A percentile compares a stretch with the other conserved stretches of the same genome.
phyloP scores from a whole-genome alignment of 2,888 invertebrate genomes.

The Gymnosoma rotundatum region DNA sequence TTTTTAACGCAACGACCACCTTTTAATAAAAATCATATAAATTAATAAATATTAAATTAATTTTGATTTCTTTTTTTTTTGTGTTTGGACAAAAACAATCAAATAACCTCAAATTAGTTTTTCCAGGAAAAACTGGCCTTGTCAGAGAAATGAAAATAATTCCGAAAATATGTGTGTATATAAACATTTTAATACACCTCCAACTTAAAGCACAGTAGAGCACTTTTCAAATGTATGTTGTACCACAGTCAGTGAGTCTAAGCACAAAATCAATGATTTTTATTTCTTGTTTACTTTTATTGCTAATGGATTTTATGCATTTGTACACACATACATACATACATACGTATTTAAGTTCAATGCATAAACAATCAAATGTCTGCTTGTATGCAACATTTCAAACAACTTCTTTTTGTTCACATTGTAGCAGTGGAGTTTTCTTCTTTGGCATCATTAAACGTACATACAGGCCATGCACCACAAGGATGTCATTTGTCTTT shows the following conservation, averaged over 20 bases:
- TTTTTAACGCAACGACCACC: slow-evolving; percentile 21
- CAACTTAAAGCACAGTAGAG: slow-evolving; percentile 4
- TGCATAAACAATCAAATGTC: slow-evolving; percentile 56
- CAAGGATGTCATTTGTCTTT: slow-evolving; percentile 55
- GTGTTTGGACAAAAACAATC: not conserved
- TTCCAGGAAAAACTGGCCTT: not conserved
- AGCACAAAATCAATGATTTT: slow-evolving; percentile 10
- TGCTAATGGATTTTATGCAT: not conserved
- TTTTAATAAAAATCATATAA: slow-evolving; percentile 27
- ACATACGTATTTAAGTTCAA: not conserved
- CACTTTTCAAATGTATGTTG: slow-evolving; percentile 2
- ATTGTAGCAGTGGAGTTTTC: slow-evolving; percentile 11
- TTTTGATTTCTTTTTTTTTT: slow-evolving; percentile 17
- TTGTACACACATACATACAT: not conserved
- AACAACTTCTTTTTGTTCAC: slow-evolving; percentile 60
- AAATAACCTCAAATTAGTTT: slow-evolving; percentile 48
- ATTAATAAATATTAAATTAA: slow-evolving; percentile 35
- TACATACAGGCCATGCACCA: slow-evolving; percentile 21
- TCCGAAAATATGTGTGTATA: slow-evolving; percentile 12
- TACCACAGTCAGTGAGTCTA: slow-evolving; percentile 4
- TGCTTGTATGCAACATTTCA: slow-evolving; percentile 67
- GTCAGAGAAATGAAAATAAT: slow-evolving; percentile 12
- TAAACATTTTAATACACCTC: slow-evolving; percentile 38
- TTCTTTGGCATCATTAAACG: slow-evolving; percentile 35
- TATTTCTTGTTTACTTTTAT: slow-evolving; percentile 10